phyloP scores from a whole-genome alignment of 2,888 invertebrate genomes.

The Lasioglossum morio region DNA sequence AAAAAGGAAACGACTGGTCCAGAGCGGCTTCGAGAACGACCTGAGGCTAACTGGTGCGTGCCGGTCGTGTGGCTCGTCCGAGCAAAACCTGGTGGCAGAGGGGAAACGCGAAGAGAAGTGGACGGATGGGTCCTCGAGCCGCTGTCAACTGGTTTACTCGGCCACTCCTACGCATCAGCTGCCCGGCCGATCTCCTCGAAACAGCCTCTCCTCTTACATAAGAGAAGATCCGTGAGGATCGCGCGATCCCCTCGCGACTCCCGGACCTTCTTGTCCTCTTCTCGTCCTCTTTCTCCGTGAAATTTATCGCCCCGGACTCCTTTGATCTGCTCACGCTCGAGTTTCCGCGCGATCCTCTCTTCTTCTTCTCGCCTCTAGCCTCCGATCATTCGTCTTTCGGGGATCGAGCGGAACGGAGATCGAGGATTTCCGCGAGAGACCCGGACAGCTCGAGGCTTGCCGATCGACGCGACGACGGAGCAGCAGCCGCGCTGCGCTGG shows the following conservation, averaged over 20 bases:
- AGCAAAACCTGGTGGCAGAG: conserved; percentile 52
- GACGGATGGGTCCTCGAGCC: conserved; percentile 60
- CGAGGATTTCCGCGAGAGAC: not conserved
- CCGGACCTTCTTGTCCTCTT: not conserved
- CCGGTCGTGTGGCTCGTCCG: conserved; percentile 69
- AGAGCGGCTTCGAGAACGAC: conserved; percentile 56
- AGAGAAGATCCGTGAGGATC: conserved; percentile 60
- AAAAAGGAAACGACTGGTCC: conserved; percentile 58
- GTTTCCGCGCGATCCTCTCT: not conserved
- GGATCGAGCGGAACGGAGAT: not conserved
- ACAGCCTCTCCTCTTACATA: conserved; percentile 65
- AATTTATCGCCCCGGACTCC: conserved; percentile 4
- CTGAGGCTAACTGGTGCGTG: conserved; percentile 72
- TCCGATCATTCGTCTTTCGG: not conserved
- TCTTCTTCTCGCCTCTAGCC: not conserved
- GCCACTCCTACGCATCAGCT: conserved; percentile 77
- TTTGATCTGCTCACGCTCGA: not conserved
- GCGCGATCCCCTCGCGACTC: conserved; percentile 15
- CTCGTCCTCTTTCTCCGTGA: conserved; percentile 1
- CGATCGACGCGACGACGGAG: not conserved
- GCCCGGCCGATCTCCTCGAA: conserved; percentile 69
- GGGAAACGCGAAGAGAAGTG: conserved; percentile 56
- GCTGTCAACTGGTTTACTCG: conserved; percentile 73
- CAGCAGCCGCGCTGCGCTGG: not conserved
- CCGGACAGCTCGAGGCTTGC: not conserved